Evolutionary conservation across 2,797 vertebrate species (phyloP).

Genomic region (Rhynchotus rufescens): DNA sequence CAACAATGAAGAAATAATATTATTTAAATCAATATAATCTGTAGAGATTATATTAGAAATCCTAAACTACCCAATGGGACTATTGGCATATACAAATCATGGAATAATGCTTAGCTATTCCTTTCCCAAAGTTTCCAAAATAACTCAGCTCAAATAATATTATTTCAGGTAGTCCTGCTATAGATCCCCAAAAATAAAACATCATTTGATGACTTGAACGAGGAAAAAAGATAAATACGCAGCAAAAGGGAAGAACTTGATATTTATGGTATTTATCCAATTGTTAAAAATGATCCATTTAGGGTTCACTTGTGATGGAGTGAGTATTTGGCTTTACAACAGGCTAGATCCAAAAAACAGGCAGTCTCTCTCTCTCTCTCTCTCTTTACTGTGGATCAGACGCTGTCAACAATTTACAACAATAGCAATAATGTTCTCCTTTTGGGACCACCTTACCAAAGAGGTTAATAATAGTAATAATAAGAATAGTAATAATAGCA

Average conservation of each 20-base stretch:
- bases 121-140: neutral
- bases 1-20: neutral
- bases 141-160: neutral
- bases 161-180: neutral
- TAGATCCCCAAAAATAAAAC: neutral
- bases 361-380: rapidly evolving
- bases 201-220: neutral
- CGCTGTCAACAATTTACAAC: neutral
- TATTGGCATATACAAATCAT: neutral
- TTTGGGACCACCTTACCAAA: neutral
- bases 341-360: neutral
- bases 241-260: neutral
- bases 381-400: neutral
- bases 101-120: neutral
- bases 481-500: neutral
- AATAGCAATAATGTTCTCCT: neutral
- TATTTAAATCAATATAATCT: neutral
- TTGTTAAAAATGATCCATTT: neutral
- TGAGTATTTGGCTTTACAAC: neutral
- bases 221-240: neutral
- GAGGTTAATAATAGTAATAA: neutral
- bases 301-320: neutral
- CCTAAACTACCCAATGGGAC: neutral
- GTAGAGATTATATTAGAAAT: neutral
- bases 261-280: neutral